These are phyloP conservation scores for Bombus polaris DNA, from an alignment of 1,140 invertebrate genomes.

Conservation along the genomic window DNA sequence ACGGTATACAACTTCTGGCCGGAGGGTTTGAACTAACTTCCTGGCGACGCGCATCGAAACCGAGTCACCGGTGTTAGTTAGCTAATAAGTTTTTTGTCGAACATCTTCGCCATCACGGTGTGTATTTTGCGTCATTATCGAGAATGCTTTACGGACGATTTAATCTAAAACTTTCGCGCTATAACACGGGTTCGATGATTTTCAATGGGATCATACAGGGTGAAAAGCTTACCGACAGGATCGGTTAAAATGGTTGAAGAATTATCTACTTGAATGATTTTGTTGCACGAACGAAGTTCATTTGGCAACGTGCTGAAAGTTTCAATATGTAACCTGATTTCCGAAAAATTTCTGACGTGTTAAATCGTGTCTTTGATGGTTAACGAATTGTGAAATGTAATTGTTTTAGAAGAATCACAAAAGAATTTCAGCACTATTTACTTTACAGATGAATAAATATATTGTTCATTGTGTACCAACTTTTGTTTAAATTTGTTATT, in stretches of 20 bases:
- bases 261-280: background rate
- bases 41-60: background rate
- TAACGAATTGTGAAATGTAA: background rate
- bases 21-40: conserved; percentile 8
- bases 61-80: conserved; percentile 9
- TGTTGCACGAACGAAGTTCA: background rate
- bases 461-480: no score
- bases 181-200: background rate
- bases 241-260: background rate
- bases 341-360: background rate
- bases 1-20: conserved; percentile 14
- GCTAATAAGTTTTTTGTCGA: conserved; percentile 26
- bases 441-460: background rate
- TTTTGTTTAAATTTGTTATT: no score
- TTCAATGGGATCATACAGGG: background rate
- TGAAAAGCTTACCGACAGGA: background rate
- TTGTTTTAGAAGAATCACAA: background rate
- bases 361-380: background rate
- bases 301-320: background rate
- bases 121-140: conserved; percentile 1
- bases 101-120: background rate
- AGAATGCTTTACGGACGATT: conserved; percentile 23
- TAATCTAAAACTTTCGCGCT: background rate
- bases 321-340: background rate
- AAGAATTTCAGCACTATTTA: background rate